Evolutionary conservation across 2,888 invertebrate genomes (phyloP).

Genomic region (Beris morrisii): DNA sequence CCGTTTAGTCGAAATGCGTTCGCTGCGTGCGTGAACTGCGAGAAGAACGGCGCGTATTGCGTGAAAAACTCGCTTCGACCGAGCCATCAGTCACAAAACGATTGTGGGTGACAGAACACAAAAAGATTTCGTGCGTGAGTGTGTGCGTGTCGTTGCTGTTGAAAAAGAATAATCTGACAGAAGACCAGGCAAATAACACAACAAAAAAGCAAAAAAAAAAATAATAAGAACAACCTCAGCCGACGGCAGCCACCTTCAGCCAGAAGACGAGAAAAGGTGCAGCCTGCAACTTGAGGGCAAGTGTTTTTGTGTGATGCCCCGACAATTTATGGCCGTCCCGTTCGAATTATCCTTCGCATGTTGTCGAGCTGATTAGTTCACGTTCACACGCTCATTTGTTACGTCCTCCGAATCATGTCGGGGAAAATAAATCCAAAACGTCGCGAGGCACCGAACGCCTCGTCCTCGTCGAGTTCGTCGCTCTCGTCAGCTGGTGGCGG

Average conservation of each 20-base stretch:
- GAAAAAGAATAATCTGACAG: too few relatives aligned
- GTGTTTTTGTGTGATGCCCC: not conserved
- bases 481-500: constrained; percentile 56
- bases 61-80: too few relatives aligned
- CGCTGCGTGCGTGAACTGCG: too few relatives aligned
- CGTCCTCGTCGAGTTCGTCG: constrained; percentile 56
- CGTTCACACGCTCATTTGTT: constrained; percentile 41
- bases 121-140: too few relatives aligned
- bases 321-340: not conserved
- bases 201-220: not conserved
- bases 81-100: too few relatives aligned
- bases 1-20: too few relatives aligned
- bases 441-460: constrained; percentile 52
- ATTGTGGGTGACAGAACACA: too few relatives aligned
- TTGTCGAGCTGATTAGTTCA: constrained; percentile 42
- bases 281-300: not conserved
- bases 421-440: constrained; percentile 56
- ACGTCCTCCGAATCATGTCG: constrained; percentile 48
- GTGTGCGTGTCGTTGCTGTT: too few relatives aligned
- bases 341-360: constrained; percentile 34
- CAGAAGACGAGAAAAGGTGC: not conserved
- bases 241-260: not conserved
- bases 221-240: not conserved
- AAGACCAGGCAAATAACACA: not conserved
- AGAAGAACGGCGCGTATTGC: too few relatives aligned